phyloP scores from a whole-genome alignment of 2,888 invertebrate genomes.

The Tenthredo livida region DNA sequence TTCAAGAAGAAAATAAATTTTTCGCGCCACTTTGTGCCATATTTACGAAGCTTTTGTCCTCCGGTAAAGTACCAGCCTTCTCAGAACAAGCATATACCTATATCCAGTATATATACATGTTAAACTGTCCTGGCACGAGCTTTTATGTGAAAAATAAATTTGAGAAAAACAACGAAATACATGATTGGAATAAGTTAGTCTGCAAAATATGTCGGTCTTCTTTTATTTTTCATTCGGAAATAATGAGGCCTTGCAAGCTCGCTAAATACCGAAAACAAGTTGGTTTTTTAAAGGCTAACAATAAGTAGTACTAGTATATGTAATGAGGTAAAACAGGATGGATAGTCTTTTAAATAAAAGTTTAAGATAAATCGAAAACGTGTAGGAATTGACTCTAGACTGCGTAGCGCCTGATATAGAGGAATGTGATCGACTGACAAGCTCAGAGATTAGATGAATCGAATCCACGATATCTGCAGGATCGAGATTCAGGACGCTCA shows the following conservation, averaged over 20 bases:
- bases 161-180: background rate
- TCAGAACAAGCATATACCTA: background rate
- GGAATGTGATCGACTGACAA: conserved; percentile 35
- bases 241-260: background rate
- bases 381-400: conserved; percentile 25
- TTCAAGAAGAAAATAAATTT: background rate
- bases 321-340: background rate
- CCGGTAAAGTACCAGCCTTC: background rate
- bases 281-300: background rate
- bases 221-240: background rate
- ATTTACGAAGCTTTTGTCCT: conserved; percentile 25
- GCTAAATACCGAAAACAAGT: background rate
- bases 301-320: background rate
- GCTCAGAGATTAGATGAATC: conserved; percentile 31
- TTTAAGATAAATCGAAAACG: conserved; percentile 8
- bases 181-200: background rate
- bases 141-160: conserved; percentile 27
- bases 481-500: conserved; percentile 23
- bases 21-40: conserved; percentile 2
- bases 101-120: background rate
- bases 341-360: background rate
- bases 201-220: background rate
- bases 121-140: background rate
- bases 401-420: background rate
- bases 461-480: background rate